phyloP scores from a whole-genome alignment of 2,888 invertebrate genomes.

The Synergus japonicus region DNA sequence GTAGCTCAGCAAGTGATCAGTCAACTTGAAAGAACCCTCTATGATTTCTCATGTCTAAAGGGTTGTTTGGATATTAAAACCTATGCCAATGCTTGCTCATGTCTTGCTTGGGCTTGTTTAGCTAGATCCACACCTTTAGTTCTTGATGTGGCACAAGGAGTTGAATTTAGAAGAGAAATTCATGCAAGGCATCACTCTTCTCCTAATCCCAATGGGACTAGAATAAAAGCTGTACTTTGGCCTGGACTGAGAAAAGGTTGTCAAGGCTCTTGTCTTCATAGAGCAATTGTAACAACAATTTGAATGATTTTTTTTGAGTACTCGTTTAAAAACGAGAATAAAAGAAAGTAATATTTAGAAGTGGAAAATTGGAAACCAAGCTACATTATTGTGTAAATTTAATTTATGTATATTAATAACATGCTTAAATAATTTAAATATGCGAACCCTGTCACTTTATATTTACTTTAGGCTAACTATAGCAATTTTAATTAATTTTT shows the following conservation, averaged over 20 bases:
- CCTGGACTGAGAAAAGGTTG: constrained; percentile 80
- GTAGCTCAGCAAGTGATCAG: constrained; percentile 70
- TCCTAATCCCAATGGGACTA: constrained; percentile 77
- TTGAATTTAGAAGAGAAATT: constrained; percentile 78
- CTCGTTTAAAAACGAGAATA: neutral
- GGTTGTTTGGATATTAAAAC: constrained; percentile 87
- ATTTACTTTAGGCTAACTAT: neutral
- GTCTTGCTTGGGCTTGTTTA: constrained; percentile 88
- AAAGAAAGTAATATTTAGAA: neutral
- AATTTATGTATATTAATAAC: neutral
- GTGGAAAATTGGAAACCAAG: neutral
- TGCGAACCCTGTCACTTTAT: no score
- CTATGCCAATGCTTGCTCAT: constrained; percentile 89
- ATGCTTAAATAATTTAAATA: no score
- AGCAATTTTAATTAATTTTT: neutral
- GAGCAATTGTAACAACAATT: constrained; percentile 81
- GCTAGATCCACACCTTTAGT: constrained; percentile 68
- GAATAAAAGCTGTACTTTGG: constrained; percentile 82
- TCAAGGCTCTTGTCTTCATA: constrained; percentile 81
- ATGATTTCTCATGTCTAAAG: constrained; percentile 92
- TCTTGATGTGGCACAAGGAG: constrained; percentile 68
- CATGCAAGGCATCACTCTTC: constrained; percentile 82
- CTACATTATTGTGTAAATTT: neutral
- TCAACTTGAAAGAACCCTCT: constrained; percentile 92
- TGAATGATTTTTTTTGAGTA: constrained; percentile 40